Conservation (phyloP, 1,140 invertebrate genomes). For the Bombus sylvicola region DNA sequence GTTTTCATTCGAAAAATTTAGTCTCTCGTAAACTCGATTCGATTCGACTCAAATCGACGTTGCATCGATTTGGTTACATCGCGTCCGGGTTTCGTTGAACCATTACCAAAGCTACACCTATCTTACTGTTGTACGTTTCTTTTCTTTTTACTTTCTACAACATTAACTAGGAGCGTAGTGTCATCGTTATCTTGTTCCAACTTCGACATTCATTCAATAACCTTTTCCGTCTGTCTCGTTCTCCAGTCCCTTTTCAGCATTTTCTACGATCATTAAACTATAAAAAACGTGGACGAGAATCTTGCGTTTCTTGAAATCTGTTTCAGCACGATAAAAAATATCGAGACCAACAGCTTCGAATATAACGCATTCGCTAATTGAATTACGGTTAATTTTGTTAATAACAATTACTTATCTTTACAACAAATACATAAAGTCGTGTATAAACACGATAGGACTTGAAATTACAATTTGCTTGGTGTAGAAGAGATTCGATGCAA, state of each 20-base stretch:
- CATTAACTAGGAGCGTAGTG: background rate
- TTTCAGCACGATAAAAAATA: background rate
- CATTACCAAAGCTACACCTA: background rate
- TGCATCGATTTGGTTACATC: background rate
- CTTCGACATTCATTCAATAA: background rate
- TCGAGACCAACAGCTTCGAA: background rate
- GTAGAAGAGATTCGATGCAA: conserved; percentile 3
- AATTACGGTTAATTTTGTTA: too few species aligned
- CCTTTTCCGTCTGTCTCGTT: background rate
- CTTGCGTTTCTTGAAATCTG: background rate
- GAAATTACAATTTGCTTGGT: background rate
- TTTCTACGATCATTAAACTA: background rate
- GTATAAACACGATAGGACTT: background rate
- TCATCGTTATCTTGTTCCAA: background rate
- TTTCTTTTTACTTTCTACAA: background rate
- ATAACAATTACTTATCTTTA: too few species aligned
- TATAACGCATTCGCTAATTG: background rate
- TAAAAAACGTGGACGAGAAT: too few species aligned
- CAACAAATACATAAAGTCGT: too few species aligned
- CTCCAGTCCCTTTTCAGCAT: background rate
- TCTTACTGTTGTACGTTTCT: too few species aligned
- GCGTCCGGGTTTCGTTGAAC: background rate
- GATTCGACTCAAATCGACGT: background rate
- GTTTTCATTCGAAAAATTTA: conserved; percentile 51
- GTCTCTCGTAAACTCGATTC: background rate